phyloP scores from a whole-genome alignment of 2,797 vertebrate species.

The Gallinago nigripennis region DNA sequence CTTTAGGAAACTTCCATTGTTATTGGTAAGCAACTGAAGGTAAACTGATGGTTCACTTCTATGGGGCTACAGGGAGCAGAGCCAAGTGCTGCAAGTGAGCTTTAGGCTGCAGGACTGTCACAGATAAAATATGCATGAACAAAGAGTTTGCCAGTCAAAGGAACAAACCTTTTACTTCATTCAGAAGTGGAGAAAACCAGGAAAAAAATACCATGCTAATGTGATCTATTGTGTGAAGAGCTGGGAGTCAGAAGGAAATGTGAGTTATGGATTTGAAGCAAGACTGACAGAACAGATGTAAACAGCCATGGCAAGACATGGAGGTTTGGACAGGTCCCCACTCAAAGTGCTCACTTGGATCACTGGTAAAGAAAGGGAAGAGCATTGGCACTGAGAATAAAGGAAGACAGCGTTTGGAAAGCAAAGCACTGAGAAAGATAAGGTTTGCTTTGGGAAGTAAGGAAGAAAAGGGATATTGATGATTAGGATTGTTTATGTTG shows the following conservation, averaged over 20 bases:
- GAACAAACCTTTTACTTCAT: background rate
- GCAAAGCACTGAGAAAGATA: background rate
- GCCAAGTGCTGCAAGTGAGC: background rate
- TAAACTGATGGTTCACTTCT: background rate
- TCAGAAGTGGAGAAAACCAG: background rate
- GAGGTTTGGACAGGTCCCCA: background rate
- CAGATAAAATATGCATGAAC: rapidly evolving
- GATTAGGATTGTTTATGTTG: background rate
- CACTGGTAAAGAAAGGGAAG: background rate
- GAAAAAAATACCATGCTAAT: background rate
- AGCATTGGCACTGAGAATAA: slow-evolving; percentile 11
- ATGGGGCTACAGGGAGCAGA: background rate
- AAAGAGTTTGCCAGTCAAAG: background rate
- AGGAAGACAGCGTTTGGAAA: background rate
- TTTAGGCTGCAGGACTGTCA: background rate
- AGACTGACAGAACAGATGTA: background rate
- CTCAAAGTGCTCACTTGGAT: background rate
- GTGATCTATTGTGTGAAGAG: background rate
- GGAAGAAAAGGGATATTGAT: background rate
- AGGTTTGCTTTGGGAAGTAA: background rate
- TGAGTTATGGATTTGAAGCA: background rate
- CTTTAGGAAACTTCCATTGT: background rate
- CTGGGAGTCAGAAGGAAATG: background rate
- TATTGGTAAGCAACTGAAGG: background rate
- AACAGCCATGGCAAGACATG: background rate